Conservation (phyloP, 2,888 invertebrate species). For the Pollenia angustigena region DNA sequence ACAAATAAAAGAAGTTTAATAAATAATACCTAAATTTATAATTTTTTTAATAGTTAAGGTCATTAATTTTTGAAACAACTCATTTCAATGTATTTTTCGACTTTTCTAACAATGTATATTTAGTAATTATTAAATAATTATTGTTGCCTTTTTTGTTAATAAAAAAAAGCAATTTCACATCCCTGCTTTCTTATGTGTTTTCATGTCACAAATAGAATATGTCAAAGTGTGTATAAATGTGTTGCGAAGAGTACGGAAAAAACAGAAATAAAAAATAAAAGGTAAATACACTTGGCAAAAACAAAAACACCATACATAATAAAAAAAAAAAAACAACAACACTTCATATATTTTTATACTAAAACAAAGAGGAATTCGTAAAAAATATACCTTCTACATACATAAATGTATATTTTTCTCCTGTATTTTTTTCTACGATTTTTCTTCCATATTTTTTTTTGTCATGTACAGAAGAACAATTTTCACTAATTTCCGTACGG, state of each 20-base stretch:
- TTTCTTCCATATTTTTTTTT: slow-evolving; percentile 59
- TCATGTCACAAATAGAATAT: neutral
- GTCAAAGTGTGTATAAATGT: slow-evolving; percentile 20
- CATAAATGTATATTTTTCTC: slow-evolving; percentile 33
- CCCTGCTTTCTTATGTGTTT: neutral
- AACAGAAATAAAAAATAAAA: slow-evolving; percentile 61
- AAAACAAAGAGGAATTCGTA: slow-evolving; percentile 57
- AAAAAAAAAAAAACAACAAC: slow-evolving; percentile 19
- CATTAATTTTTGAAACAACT: no score
- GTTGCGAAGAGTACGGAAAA: slow-evolving; percentile 44
- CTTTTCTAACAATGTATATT: no score
- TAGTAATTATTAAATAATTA: no score
- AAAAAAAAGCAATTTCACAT: slow-evolving; percentile 26
- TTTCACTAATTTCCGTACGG: slow-evolving; percentile 68
- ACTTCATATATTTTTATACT: slow-evolving; percentile 54
- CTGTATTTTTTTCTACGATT: slow-evolving; percentile 54
- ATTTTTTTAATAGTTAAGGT: no score
- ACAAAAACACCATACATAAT: slow-evolving; percentile 61
- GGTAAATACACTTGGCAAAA: slow-evolving; percentile 67
- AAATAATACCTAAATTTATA: no score
- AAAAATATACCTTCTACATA: slow-evolving; percentile 30
- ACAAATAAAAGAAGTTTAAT: no score
- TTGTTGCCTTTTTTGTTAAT: neutral
- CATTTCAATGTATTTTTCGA: no score
- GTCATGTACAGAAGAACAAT: slow-evolving; percentile 60